Evolutionary conservation across 2,113 vertebrate genomes (phyloP).

Genomic region (Stigmatopora nigra): DNA sequence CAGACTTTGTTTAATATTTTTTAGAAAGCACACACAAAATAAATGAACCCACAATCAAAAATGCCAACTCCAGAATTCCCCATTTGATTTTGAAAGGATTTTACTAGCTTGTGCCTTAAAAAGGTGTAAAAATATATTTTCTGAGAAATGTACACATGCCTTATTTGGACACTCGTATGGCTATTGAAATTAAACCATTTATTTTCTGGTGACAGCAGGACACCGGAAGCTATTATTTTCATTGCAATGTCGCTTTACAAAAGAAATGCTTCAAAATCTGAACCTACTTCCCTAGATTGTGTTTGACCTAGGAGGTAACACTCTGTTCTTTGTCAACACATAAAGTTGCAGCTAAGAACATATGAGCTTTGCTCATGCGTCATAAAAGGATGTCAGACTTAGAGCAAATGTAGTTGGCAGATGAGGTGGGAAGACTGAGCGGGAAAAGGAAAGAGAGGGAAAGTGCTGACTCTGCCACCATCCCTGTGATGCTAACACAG

Average conservation of each 20-base stretch:
- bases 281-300: background rate
- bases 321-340: slow-evolving; percentile 21
- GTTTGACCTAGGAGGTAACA: background rate
- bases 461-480: slow-evolving; percentile 63
- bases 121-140: too few relatives aligned
- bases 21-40: too few relatives aligned
- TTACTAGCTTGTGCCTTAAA: too few relatives aligned
- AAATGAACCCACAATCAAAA: background rate
- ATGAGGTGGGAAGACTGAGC: slow-evolving; percentile 29
- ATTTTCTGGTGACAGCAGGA: too few relatives aligned
- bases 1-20: background rate
- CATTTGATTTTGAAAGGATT: too few relatives aligned
- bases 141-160: too few relatives aligned
- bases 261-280: background rate
- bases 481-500: slow-evolving; percentile 61
- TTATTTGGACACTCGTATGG: too few relatives aligned
- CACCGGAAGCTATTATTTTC: too few relatives aligned
- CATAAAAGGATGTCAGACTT: slow-evolving; percentile 53
- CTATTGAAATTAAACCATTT: too few relatives aligned
- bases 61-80: too few relatives aligned
- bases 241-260: too few relatives aligned
- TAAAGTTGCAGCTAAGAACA: slow-evolving; percentile 48
- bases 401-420: slow-evolving; percentile 51
- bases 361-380: slow-evolving; percentile 50
- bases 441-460: slow-evolving; percentile 44